phyloP scores from a whole-genome alignment of 1,140 invertebrate species.

The Macrostomum lignano region DNA sequence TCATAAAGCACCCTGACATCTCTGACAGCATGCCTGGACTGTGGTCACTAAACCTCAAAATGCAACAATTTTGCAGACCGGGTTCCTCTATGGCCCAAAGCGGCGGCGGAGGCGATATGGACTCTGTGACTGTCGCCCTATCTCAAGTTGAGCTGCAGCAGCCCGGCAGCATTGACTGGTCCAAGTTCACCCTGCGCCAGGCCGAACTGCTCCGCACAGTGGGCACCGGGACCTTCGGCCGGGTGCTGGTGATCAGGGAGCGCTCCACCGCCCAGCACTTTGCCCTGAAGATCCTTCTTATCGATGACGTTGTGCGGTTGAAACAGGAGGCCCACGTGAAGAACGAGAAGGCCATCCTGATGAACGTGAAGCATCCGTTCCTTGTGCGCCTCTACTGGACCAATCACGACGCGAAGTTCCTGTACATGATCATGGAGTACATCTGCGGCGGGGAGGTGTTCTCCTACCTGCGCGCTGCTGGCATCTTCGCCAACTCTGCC shows the following conservation, averaged over 20 bases:
- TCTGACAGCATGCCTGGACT: too few relatives aligned
- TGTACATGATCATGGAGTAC: constrained; percentile 73
- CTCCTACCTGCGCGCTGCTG: constrained; percentile 66
- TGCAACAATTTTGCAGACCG: too few relatives aligned
- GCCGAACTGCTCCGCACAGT: not conserved
- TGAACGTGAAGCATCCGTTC: constrained; percentile 56
- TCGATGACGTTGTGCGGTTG: constrained; percentile 59
- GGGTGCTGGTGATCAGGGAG: constrained; percentile 54
- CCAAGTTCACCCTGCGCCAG: not conserved
- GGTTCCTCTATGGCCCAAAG: too few relatives aligned
- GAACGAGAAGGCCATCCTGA: constrained; percentile 64
- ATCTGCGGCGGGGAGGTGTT: constrained; percentile 64
- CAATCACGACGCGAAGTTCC: constrained; percentile 50
- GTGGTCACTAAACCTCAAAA: too few relatives aligned
- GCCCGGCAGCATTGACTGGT: too few relatives aligned
- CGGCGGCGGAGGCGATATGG: too few relatives aligned
- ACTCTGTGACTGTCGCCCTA: too few relatives aligned
- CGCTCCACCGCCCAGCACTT: constrained; percentile 39
- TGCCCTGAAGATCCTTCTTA: constrained; percentile 65
- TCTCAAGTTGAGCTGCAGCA: too few relatives aligned
- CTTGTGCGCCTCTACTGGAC: constrained; percentile 77
- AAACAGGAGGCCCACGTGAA: constrained; percentile 69
- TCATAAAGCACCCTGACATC: too few relatives aligned
- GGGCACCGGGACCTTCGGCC: constrained; percentile 68
- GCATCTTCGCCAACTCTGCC: constrained; percentile 51